Conservation (phyloP, 2,113 vertebrate genomes). For the Sceloporus undulatus region DNA sequence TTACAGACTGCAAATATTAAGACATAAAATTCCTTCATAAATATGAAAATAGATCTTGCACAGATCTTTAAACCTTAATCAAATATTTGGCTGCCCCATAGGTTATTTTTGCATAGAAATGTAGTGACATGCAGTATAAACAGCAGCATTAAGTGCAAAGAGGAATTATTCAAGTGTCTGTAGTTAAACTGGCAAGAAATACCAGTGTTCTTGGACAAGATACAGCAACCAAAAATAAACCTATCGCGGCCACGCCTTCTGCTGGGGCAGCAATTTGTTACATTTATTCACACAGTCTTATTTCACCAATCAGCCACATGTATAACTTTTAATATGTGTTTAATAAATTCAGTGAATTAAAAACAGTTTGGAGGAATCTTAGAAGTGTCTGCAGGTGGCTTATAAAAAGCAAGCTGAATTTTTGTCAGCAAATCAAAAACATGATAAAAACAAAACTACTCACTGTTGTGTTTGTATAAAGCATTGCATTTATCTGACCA, state of each 20-base stretch:
- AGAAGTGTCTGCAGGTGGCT: slow-evolving; percentile 50
- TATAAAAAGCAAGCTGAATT: slow-evolving; percentile 63
- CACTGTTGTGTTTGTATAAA: slow-evolving; percentile 57
- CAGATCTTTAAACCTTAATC: slow-evolving; percentile 81
- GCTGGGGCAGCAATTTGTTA: slow-evolving; percentile 57
- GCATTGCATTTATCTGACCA: slow-evolving; percentile 40
- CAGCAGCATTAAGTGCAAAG: slow-evolving; percentile 84
- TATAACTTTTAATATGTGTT: slow-evolving; percentile 72
- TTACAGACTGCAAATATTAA: slow-evolving; percentile 87
- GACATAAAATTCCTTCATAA: slow-evolving; percentile 91
- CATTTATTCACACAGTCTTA: slow-evolving; percentile 54
- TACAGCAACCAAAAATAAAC: slow-evolving; percentile 42
- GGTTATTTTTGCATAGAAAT: slow-evolving; percentile 92
- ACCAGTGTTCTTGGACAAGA: slow-evolving; percentile 66
- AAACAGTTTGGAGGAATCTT: slow-evolving; percentile 54
- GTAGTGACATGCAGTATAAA: slow-evolving; percentile 86
- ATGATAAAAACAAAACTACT: slow-evolving; percentile 59
- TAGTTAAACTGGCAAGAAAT: slow-evolving; percentile 82
- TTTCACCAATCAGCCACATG: slow-evolving; percentile 60
- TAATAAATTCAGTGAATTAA: slow-evolving; percentile 66
- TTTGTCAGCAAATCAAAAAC: slow-evolving; percentile 57
- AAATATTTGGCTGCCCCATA: slow-evolving; percentile 81
- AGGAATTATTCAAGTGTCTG: slow-evolving; percentile 86
- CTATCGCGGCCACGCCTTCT: slow-evolving; percentile 54
- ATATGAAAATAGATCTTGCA: slow-evolving; percentile 92